Percentiles rank a stretch among this genome's conserved stretches.
Evolutionary conservation across 2,797 vertebrate genomes (phyloP).

Genomic region (Periparus ater): DNA sequence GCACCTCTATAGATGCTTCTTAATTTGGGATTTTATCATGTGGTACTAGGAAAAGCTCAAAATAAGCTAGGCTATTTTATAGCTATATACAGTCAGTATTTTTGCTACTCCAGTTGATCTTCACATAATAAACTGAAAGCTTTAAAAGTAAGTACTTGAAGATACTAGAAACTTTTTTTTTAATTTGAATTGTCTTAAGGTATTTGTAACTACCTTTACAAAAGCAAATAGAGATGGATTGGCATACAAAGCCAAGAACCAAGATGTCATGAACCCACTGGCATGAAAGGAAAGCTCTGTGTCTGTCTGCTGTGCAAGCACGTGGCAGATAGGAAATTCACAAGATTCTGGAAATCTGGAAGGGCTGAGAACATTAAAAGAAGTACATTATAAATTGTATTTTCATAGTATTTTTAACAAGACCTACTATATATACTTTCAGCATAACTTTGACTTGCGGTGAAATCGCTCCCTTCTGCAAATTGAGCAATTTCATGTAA

Average conservation of each 20-base stretch:
- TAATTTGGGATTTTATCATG: not conserved
- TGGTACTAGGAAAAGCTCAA: not conserved
- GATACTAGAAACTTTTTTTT: not conserved
- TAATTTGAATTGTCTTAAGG: not conserved
- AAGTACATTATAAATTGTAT: not conserved
- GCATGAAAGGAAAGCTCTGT: not conserved
- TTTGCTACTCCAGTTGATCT: not conserved
- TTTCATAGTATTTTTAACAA: not conserved
- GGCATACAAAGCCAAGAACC: not conserved
- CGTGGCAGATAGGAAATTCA: not conserved
- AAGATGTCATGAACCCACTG: not conserved
- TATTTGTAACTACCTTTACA: not conserved
- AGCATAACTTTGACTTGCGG: not conserved
- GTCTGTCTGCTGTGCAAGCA: not conserved
- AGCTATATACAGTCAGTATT: not conserved
- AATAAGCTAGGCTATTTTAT: not conserved
- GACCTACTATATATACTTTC: not conserved
- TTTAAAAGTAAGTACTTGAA: not conserved
- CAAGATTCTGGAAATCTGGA: not conserved
- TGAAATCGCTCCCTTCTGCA: not conserved
- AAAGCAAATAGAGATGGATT: not conserved
- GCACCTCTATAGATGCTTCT: not conserved
- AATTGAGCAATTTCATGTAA: not conserved
- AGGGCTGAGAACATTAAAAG: not conserved
- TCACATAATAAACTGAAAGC: not conserved